Conservation (phyloP, 2,797 vertebrate genomes). For the Vireo griseus region DNA sequence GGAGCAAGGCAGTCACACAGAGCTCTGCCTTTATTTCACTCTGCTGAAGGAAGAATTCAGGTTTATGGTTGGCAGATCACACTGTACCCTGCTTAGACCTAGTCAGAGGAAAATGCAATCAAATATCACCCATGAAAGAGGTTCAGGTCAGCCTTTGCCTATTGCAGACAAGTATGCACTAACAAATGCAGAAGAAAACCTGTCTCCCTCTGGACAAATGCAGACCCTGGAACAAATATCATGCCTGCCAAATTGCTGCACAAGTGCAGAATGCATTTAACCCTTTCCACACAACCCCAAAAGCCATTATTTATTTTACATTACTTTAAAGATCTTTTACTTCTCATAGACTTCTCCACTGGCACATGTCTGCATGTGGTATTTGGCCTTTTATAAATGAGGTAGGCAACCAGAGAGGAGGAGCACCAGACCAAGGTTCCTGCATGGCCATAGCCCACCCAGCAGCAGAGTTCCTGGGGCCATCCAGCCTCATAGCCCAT, state of each 20-base stretch:
- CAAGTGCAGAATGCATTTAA: not conserved
- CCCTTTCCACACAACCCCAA: not conserved
- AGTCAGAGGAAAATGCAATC: not conserved
- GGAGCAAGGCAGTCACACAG: not conserved
- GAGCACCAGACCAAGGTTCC: not conserved
- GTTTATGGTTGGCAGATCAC: not conserved
- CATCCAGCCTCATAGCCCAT: not conserved
- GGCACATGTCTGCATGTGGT: rapidly evolving
- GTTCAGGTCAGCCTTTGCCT: not conserved
- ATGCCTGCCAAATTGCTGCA: not conserved
- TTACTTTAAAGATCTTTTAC: not conserved
- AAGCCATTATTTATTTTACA: not conserved
- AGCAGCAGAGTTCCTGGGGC: not conserved
- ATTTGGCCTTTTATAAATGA: not conserved
- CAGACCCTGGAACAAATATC: not conserved
- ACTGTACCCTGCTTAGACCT: not conserved
- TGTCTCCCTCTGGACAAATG: not conserved
- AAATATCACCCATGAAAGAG: not conserved
- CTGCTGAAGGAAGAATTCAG: not conserved
- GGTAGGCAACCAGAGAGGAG: not conserved
- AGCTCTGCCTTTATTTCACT: not conserved
- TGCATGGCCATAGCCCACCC: not conserved
- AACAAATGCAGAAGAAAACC: not conserved
- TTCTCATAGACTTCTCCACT: not conserved
- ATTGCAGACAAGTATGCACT: not conserved